A percentile compares a stretch with the other conserved stretches of the same genome.
Conservation (phyloP, 1,140 invertebrate genomes). For the Leptinotarsa texana region DNA sequence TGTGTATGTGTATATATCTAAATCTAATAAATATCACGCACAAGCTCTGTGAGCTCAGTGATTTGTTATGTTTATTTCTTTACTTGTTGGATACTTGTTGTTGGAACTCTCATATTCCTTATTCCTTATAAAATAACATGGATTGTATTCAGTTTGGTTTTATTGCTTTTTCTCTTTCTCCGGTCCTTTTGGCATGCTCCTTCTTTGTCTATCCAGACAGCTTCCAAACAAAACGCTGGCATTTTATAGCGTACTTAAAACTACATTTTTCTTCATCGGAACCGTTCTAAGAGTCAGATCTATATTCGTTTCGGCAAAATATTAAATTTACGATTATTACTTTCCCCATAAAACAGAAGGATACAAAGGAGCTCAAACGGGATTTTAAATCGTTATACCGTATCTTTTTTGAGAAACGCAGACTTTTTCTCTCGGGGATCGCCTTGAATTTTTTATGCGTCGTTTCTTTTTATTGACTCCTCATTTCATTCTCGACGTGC, state of each 20-base stretch:
- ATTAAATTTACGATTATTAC: conserved; percentile 9
- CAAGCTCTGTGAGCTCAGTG: too few relatives aligned
- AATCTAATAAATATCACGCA: too few relatives aligned
- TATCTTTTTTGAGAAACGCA: neutral
- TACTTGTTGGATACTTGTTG: too few relatives aligned
- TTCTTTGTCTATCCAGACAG: neutral
- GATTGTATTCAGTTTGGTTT: too few relatives aligned
- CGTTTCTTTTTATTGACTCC: neutral
- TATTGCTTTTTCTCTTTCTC: neutral
- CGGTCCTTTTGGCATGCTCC: neutral
- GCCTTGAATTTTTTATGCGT: neutral
- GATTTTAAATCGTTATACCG: neutral
- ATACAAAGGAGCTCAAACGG: conserved; percentile 7
- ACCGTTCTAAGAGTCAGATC: neutral
- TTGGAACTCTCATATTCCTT: too few relatives aligned
- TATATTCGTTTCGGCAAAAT: neutral
- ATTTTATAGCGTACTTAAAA: conserved; percentile 4
- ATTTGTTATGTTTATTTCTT: too few relatives aligned
- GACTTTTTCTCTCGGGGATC: conserved; percentile 2
- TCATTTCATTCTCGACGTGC: neutral
- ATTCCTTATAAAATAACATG: too few relatives aligned
- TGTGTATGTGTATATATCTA: too few relatives aligned
- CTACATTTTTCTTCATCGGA: neutral
- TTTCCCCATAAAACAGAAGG: neutral
- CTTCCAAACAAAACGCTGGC: neutral